Percentiles rank a stretch among this genome's conserved stretches.
Conservation (phyloP, 2,113 vertebrate genomes). For the Poeciliopsis retropinna region DNA sequence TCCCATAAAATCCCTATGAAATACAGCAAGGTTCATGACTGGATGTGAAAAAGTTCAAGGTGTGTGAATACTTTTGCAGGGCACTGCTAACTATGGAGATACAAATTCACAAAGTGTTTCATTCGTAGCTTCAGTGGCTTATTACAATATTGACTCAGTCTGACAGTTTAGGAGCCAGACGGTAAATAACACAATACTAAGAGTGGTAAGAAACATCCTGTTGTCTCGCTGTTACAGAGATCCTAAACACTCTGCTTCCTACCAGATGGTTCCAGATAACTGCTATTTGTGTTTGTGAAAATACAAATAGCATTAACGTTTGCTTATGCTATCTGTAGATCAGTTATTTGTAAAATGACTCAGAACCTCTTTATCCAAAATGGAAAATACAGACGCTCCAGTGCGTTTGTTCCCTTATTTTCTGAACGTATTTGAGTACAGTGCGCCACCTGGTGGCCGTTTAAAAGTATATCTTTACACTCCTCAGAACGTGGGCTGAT, state of each 20-base stretch:
- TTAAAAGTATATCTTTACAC: background rate
- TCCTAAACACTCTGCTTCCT: background rate
- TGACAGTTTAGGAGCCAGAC: constrained; percentile 26
- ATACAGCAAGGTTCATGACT: background rate
- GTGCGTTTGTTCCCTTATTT: background rate
- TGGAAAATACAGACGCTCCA: background rate
- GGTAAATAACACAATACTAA: constrained; percentile 20
- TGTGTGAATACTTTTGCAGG: background rate
- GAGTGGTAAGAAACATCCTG: constrained; percentile 16
- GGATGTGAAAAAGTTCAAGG: background rate
- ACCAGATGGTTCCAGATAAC: background rate
- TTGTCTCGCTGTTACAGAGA: background rate
- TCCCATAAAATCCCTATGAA: background rate
- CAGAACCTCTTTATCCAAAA: background rate
- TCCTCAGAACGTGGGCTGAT: background rate
- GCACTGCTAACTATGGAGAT: background rate
- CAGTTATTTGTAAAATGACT: background rate
- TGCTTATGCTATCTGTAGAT: too few species aligned
- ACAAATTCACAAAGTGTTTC: background rate
- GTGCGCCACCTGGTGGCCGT: constrained; percentile 63
- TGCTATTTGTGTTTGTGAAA: too few species aligned
- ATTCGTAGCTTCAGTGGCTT: constrained; percentile 31
- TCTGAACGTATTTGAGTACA: background rate
- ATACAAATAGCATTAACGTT: background rate
- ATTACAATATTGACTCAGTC: constrained; percentile 36